A percentile compares a stretch with the other conserved stretches of the same genome.
Conservation (phyloP, 2,797 vertebrate species). For the Argyrosomus regius region DNA sequence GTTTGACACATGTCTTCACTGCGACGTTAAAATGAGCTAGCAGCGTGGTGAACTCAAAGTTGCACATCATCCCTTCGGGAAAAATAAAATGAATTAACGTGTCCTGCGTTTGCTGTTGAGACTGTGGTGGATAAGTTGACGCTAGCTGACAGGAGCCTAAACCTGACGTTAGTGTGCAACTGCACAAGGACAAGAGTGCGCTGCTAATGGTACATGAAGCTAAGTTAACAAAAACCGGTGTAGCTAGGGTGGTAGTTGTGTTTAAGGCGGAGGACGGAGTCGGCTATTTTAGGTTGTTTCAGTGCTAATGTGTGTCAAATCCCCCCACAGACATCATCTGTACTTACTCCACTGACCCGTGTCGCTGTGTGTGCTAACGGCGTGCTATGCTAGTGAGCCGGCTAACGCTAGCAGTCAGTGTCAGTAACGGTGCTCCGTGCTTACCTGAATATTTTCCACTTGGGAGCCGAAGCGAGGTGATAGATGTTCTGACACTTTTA, state of each 20-base stretch:
- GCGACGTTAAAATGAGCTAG: neutral
- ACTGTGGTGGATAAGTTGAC: neutral
- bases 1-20: slow-evolving; percentile 34
- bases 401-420: slow-evolving; percentile 53
- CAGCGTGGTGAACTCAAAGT: neutral
- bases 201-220: slow-evolving; percentile 48
- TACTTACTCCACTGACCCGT: neutral
- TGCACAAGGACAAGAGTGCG: slow-evolving; percentile 47
- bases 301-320: neutral
- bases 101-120: accelerated
- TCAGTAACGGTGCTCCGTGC: slow-evolving; percentile 27
- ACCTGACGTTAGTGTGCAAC: slow-evolving; percentile 8
- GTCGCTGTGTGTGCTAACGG: slow-evolving; percentile 9
- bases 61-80: neutral
- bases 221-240: slow-evolving; percentile 6
- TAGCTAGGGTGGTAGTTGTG: neutral
- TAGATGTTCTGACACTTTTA: neutral
- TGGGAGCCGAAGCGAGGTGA: slow-evolving; percentile 1
- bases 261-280: accelerated
- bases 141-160: neutral
- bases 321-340: neutral
- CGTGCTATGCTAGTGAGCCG: slow-evolving; percentile 60
- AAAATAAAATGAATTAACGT: accelerated
- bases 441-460: slow-evolving; percentile 70
- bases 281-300: neutral